Conservation (phyloP, 2,797 vertebrate genomes). For the Hemitrygon akajei region DNA sequence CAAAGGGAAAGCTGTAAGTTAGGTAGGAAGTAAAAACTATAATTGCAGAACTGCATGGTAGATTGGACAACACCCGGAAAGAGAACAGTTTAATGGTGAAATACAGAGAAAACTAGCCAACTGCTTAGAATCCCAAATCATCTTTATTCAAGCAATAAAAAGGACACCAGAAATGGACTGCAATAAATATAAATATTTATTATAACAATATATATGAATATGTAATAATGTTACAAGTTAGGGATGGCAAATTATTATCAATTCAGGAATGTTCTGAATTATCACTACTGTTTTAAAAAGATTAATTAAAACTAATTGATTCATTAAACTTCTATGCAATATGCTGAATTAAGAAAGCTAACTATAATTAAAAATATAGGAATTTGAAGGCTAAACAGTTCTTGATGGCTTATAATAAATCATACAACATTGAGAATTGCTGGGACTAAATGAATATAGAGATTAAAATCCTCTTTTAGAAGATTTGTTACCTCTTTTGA, state of each 20-base stretch:
- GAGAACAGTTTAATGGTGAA: neutral
- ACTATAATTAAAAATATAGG: slow-evolving; percentile 12
- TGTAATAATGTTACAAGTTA: slow-evolving; percentile 35
- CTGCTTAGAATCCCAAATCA: neutral
- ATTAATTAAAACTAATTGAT: slow-evolving; percentile 2
- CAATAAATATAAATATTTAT: slow-evolving; percentile 36
- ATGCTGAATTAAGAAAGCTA: slow-evolving; percentile 29
- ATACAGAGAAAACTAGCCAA: neutral
- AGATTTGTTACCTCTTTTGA: neutral
- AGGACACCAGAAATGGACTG: neutral
- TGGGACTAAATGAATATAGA: neutral
- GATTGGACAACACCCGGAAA: neutral
- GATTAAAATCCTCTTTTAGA: neutral
- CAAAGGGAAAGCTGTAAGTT: neutral
- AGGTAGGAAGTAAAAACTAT: neutral
- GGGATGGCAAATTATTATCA: slow-evolving; percentile 33
- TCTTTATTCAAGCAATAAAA: slow-evolving; percentile 29
- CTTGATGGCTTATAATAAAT: slow-evolving; percentile 37
- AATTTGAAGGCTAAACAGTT: slow-evolving; percentile 27
- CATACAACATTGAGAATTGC: neutral
- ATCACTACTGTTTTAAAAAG: neutral
- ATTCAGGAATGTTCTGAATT: slow-evolving; percentile 33
- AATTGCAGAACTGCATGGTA: neutral
- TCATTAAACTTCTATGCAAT: slow-evolving; percentile 19
- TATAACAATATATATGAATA: slow-evolving; percentile 36